Conservation (phyloP, 2,888 invertebrate genomes). For the Myathropa florea region DNA sequence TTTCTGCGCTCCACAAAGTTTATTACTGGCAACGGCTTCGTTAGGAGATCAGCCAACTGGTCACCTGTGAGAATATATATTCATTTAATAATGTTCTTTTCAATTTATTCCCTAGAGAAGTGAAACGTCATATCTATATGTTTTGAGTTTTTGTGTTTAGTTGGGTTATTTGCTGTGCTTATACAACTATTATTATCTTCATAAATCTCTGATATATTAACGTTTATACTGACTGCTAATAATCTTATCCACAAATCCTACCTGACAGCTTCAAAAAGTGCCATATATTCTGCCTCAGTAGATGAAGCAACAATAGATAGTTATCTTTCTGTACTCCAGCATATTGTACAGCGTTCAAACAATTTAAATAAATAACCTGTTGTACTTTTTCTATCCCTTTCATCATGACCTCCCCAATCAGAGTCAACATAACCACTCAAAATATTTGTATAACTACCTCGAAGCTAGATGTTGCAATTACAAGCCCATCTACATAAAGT, state of each 20-base stretch:
- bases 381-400: slow-evolving; percentile 50
- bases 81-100: not conserved
- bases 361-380: slow-evolving; percentile 56
- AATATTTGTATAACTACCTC: not conserved
- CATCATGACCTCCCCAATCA: slow-evolving; percentile 41
- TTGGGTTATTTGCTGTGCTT: slow-evolving; percentile 36
- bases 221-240: slow-evolving; percentile 21
- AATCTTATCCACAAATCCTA: slow-evolving; percentile 38
- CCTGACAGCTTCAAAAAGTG: slow-evolving; percentile 36
- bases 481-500: slow-evolving; percentile 37
- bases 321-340: slow-evolving; percentile 41
- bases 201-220: too few species aligned
- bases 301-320: slow-evolving; percentile 31
- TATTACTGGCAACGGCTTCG: slow-evolving; percentile 46
- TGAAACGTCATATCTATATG: slow-evolving; percentile 35
- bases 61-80: slow-evolving; percentile 58
- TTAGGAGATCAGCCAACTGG: slow-evolving; percentile 50
- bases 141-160: slow-evolving; percentile 23
- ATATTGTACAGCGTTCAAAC: slow-evolving; percentile 30
- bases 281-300: too few species aligned
- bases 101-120: slow-evolving; percentile 11
- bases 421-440: slow-evolving; percentile 21
- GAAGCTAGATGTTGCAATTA: slow-evolving; percentile 53
- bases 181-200: slow-evolving; percentile 50
- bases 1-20: slow-evolving; percentile 19